Evolutionary conservation across 2,888 invertebrate species (phyloP), one percentile per base, ranked within the genome.

Genomic region (Phaonia tiefii): DNA sequence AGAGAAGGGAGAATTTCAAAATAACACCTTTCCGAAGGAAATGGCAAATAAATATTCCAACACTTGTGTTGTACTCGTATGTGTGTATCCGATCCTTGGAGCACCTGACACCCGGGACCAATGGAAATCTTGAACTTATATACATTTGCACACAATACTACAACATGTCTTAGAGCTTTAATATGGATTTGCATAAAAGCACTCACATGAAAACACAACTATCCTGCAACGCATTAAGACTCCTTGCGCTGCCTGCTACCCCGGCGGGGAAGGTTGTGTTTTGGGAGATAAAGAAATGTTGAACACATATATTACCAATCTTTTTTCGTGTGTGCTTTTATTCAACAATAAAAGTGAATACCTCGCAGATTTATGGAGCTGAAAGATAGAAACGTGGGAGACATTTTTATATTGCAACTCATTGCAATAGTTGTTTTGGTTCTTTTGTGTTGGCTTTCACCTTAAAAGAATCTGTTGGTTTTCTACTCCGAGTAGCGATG

Each of bases 131-230:
- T 25, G 51, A 17, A 54, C 10, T n/a, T n/a, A n/a, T n/a, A 11
- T 26, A 71, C 70, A 60, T 56, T 54, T 67, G 65, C n/a, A 65
- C 26, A 56, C 26, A 56, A 54, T 10, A 39, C 63, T 11, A 39
- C 37, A 37, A 37, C 31, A 60, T 60, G n/a, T 54, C 67, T 63
- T 69, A 75, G 46, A 69, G 75, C 44, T 72, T 72, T 78, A 78
- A 77, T 78, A 75, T 63, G 71, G 81, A 81, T 81, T 81, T 81
- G 72, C 78, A 78, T 81, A 78, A 72, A 69, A 56, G 69, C 56
- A 69, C 69, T 69, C 54, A 69, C 39, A 54, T 26, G 31, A 54
- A 46, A 44, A 8, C 31, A n/a, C n/a, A 5, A 20, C 20, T 25
- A 39, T 39, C 4, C 69, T 17, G 51, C 22, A 51, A 4, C 7